Conservation (phyloP, 2,888 invertebrate species). For the Amphipoea lucens region DNA sequence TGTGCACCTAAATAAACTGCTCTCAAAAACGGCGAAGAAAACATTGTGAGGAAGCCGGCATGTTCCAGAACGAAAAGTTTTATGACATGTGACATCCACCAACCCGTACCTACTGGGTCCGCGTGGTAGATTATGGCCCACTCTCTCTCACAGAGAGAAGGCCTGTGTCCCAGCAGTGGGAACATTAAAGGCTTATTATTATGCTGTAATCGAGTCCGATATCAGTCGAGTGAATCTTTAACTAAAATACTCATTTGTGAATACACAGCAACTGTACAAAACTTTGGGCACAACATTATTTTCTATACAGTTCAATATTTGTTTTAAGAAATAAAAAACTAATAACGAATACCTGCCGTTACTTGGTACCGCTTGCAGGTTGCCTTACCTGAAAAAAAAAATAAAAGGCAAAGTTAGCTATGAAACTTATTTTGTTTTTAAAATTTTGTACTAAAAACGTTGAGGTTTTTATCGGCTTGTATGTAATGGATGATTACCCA, state of each 20-base stretch:
- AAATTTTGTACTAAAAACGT: not conserved
- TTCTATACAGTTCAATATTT: not conserved
- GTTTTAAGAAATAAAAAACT: not conserved
- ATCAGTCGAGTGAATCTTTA: not conserved
- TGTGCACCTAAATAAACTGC: too few relatives aligned
- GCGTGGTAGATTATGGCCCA: too few relatives aligned
- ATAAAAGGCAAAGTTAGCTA: slow-evolving; percentile 15
- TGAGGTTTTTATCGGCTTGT: not conserved
- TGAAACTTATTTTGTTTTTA: not conserved
- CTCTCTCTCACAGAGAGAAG: too few relatives aligned
- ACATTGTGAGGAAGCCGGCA: too few relatives aligned
- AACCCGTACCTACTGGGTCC: too few relatives aligned
- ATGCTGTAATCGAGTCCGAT: not conserved
- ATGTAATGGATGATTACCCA: too few relatives aligned
- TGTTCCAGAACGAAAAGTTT: too few relatives aligned
- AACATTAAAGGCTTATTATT: too few relatives aligned
- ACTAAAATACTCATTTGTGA: not conserved
- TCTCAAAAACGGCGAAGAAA: too few relatives aligned
- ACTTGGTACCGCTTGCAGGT: slow-evolving; percentile 9
- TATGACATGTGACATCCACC: too few relatives aligned
- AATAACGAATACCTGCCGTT: slow-evolving; percentile 31
- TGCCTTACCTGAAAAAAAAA: slow-evolving; percentile 53
- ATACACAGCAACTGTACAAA: not conserved
- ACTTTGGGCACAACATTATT: not conserved
- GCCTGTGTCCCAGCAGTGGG: too few relatives aligned